phyloP scores from a whole-genome alignment of 1,140 invertebrate species.

The Drosophila sproati region DNA sequence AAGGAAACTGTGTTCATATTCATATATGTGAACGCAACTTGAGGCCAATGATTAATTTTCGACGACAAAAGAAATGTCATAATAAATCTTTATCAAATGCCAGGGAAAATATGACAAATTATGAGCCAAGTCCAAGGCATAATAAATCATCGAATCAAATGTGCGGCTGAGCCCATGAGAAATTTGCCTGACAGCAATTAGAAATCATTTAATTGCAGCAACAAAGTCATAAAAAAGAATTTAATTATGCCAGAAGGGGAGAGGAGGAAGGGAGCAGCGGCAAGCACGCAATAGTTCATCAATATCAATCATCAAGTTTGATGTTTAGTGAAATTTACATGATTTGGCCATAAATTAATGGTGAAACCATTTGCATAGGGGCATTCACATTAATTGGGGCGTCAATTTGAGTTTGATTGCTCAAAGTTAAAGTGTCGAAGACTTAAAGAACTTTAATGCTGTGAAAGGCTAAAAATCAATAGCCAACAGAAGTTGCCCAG shows the following conservation, averaged over 20 bases:
- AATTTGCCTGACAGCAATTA: constrained; percentile 64
- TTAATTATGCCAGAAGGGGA: constrained; percentile 36
- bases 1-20: constrained; percentile 35
- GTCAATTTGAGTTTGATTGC: constrained; percentile 44
- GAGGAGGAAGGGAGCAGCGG: neutral
- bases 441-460: constrained; percentile 40
- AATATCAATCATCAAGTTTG: constrained; percentile 68
- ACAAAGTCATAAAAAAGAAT: constrained; percentile 75
- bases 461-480: constrained; percentile 61
- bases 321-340: constrained; percentile 70
- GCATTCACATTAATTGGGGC: constrained; percentile 37
- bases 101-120: constrained; percentile 74
- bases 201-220: constrained; percentile 81
- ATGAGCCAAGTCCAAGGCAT: constrained; percentile 53
- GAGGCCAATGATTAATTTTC: constrained; percentile 53
- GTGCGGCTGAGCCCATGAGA: constrained; percentile 19
- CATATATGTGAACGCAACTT: constrained; percentile 15
- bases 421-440: constrained; percentile 6
- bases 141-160: constrained; percentile 80
- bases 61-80: constrained; percentile 74
- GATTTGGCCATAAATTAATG: constrained; percentile 74
- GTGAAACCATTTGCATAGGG: constrained; percentile 40
- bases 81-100: constrained; percentile 81
- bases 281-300: constrained; percentile 54
- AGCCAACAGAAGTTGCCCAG: constrained; percentile 68